A percentile compares a stretch with the other conserved stretches of the same genome.
These are phyloP conservation scores for Chaetops frenatus DNA, from an alignment of 2,113 vertebrate species.

Conservation along the genomic window DNA sequence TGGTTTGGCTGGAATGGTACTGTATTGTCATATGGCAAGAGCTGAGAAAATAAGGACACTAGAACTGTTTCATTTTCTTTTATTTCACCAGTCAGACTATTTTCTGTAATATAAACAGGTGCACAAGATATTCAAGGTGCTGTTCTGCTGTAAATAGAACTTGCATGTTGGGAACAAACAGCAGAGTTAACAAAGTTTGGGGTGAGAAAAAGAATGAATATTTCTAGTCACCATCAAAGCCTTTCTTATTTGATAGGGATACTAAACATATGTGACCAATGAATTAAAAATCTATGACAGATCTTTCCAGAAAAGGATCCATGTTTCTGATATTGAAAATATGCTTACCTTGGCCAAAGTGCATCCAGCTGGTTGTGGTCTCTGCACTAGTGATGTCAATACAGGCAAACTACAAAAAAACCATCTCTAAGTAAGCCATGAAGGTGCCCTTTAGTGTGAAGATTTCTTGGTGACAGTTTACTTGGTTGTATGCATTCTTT, in stretches of 20 bases:
- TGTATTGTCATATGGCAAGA: background rate
- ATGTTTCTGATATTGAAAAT: background rate
- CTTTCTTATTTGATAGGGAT: background rate
- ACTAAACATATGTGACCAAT: background rate
- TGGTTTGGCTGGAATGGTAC: background rate
- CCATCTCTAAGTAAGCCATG: background rate
- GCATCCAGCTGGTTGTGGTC: background rate
- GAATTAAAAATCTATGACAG: background rate
- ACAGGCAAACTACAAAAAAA: background rate
- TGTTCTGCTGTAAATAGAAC: background rate
- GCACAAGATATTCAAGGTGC: background rate
- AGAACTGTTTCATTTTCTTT: background rate
- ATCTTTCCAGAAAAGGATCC: background rate
- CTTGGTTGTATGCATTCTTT: background rate
- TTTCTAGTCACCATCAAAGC: background rate
- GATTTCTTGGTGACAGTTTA: background rate
- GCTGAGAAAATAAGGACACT: background rate
- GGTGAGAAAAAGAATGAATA: background rate
- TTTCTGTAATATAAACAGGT: background rate
- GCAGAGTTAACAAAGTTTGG: background rate
- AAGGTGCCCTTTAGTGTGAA: background rate
- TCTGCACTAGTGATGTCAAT: background rate
- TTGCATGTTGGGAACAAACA: background rate
- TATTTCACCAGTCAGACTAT: background rate
- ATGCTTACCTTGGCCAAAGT: background rate